A percentile compares a stretch with the other conserved stretches of the same genome.
phyloP scores from a whole-genome alignment of 23 tunicate genomes.

The Ascidia mentula region DNA sequence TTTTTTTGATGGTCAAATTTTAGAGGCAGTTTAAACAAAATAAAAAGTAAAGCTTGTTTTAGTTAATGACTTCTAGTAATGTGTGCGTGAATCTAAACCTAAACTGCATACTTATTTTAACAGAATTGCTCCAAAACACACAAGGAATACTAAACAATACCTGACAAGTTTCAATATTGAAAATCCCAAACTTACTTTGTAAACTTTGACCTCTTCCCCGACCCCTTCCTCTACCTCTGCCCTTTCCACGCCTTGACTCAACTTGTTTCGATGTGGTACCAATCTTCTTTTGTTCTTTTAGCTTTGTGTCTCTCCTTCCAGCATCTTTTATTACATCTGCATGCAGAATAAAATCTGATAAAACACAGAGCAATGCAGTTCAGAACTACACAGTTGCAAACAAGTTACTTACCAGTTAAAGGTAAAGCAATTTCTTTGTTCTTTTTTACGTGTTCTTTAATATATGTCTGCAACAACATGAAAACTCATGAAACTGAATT shows the following conservation, averaged over 20 bases:
- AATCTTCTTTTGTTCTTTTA: background rate
- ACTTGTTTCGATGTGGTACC: background rate
- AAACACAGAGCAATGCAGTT: background rate
- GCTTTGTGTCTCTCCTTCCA: background rate
- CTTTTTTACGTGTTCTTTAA: background rate
- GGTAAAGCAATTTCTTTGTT: background rate
- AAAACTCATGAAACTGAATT: background rate
- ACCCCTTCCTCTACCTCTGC: conserved; percentile 22
- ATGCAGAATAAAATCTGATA: background rate
- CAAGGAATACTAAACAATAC: too few relatives aligned
- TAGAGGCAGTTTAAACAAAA: too few relatives aligned
- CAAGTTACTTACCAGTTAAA: background rate
- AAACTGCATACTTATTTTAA: too few relatives aligned
- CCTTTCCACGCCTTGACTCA: background rate
- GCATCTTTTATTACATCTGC: background rate
- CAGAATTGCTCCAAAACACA: too few relatives aligned
- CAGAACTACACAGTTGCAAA: background rate
- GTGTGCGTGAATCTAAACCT: too few relatives aligned
- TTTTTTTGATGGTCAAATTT: too few relatives aligned
- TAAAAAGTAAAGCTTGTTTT: too few relatives aligned
- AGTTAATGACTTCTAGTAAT: too few relatives aligned
- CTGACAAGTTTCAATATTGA: too few relatives aligned
- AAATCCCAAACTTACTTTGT: background rate
- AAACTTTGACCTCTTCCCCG: conserved; percentile 14
- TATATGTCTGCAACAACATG: background rate